A percentile compares a stretch with the other conserved stretches of the same genome.
Conservation (phyloP, 2,797 vertebrate genomes). For the Aeoliscus strigatus region DNA sequence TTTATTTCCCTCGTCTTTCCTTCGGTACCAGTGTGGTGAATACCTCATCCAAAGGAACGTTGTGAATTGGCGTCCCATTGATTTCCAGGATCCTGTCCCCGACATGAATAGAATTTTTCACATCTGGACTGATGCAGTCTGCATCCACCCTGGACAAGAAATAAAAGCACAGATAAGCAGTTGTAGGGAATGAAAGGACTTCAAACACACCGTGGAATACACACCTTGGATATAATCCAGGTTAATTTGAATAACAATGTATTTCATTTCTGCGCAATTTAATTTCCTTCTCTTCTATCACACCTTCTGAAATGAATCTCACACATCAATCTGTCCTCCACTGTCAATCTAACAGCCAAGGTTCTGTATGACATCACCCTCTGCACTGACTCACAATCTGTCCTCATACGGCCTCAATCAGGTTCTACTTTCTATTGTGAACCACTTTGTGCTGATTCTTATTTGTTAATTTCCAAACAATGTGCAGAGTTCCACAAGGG, state of each 20-base stretch:
- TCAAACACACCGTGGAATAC: neutral
- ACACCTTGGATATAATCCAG: slow-evolving; percentile 10
- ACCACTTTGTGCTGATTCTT: no score
- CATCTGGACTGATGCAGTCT: slow-evolving; percentile 91
- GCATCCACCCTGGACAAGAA: slow-evolving; percentile 81
- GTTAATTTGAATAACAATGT: slow-evolving; percentile 29
- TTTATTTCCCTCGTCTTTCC: neutral
- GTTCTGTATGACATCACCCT: no score
- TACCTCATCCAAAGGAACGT: slow-evolving; percentile 94
- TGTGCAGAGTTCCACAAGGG: no score
- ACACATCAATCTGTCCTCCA: slow-evolving; percentile 17
- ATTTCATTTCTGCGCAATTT: slow-evolving; percentile 18
- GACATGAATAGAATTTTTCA: slow-evolving; percentile 94
- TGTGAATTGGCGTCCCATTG: slow-evolving; percentile 92
- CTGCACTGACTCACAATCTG: no score
- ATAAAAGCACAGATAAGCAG: slow-evolving; percentile 6
- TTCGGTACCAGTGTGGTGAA: slow-evolving; percentile 5
- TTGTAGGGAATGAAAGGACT: neutral
- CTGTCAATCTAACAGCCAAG: no score
- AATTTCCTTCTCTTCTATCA: no score
- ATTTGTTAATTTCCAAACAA: no score
- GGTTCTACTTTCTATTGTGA: no score
- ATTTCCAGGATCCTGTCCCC: slow-evolving; percentile 96
- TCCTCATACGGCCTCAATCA: no score
- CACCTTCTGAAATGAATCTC: slow-evolving; percentile 28